Evolutionary conservation across 2,113 vertebrate genomes (phyloP).

Genomic region (Condylura cristata): DNA sequence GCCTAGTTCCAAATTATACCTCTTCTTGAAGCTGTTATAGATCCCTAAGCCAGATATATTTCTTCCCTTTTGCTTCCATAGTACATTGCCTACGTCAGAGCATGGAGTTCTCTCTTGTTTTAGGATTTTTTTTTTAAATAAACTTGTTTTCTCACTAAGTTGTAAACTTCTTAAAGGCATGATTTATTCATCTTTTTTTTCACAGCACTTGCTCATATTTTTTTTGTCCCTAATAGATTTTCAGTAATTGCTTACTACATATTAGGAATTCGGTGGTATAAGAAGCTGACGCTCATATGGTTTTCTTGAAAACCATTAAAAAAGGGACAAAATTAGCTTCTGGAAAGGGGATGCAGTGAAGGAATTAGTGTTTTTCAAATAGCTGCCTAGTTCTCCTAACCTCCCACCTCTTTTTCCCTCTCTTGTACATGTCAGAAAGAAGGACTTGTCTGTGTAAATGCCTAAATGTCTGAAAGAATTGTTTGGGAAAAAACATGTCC

Average conservation of each 20-base stretch:
- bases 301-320: not conserved
- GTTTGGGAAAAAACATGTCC: not conserved
- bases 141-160: not conserved
- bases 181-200: not conserved
- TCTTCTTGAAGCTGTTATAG: constrained; percentile 49
- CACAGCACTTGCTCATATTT: not conserved
- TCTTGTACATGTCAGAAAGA: not conserved
- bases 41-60: not conserved
- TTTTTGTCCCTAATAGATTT: not conserved
- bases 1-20: constrained; percentile 49
- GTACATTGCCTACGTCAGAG: not conserved
- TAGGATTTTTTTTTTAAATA: not conserved
- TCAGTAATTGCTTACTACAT: not conserved
- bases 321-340: not conserved
- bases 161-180: not conserved
- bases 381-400: not conserved
- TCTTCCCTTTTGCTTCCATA: constrained; percentile 6
- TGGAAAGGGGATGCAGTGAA: not conserved
- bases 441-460: not conserved
- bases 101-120: not conserved
- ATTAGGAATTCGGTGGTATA: constrained; percentile 13
- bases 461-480: not conserved
- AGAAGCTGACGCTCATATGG: not conserved
- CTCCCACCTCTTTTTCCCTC: not conserved
- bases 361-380: constrained; percentile 11